Percentiles rank a stretch among this genome's conserved stretches.
Evolutionary conservation across 2,888 invertebrate genomes (phyloP).

Genomic region (Brenthis daphne): DNA sequence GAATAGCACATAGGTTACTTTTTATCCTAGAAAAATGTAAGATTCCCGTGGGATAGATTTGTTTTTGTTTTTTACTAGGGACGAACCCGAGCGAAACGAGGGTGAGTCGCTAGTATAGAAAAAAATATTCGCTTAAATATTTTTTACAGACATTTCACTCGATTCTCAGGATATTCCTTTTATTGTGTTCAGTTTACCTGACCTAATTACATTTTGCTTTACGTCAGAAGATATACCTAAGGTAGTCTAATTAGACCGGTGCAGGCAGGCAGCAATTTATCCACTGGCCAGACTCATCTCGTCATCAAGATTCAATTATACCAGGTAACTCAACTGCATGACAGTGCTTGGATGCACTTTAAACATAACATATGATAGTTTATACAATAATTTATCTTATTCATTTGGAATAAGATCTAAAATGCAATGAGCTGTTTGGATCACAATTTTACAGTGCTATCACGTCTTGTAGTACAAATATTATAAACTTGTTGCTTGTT

Average conservation of each 20-base stretch:
- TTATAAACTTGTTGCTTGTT: background rate
- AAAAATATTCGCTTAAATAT: too few relatives aligned
- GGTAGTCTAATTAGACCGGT: constrained; percentile 19
- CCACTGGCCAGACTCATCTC: constrained; percentile 51
- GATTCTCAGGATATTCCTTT: too few relatives aligned
- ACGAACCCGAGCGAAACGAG: too few relatives aligned
- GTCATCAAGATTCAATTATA: constrained; percentile 64
- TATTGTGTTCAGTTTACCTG: background rate
- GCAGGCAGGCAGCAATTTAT: constrained; percentile 35
- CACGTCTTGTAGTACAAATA: background rate
- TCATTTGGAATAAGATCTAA: background rate
- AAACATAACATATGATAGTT: background rate
- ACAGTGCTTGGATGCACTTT: constrained; percentile 41
- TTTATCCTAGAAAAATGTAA: too few relatives aligned
- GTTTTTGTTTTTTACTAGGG: too few relatives aligned
- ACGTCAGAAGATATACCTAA: constrained; percentile 15
- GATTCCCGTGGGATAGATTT: too few relatives aligned
- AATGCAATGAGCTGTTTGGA: background rate
- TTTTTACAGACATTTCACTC: too few relatives aligned
- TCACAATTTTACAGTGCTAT: constrained; percentile 17
- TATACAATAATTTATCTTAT: constrained; percentile 3
- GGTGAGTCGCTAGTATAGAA: too few relatives aligned
- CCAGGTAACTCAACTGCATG: constrained; percentile 57
- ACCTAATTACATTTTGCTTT: constrained; percentile 6
- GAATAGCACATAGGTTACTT: too few relatives aligned